Percentiles rank a stretch among this genome's conserved stretches.
These are phyloP conservation scores for Scelioninae gen. 2 DNA, from an alignment of 2,888 invertebrate species.

Conservation along the genomic window DNA sequence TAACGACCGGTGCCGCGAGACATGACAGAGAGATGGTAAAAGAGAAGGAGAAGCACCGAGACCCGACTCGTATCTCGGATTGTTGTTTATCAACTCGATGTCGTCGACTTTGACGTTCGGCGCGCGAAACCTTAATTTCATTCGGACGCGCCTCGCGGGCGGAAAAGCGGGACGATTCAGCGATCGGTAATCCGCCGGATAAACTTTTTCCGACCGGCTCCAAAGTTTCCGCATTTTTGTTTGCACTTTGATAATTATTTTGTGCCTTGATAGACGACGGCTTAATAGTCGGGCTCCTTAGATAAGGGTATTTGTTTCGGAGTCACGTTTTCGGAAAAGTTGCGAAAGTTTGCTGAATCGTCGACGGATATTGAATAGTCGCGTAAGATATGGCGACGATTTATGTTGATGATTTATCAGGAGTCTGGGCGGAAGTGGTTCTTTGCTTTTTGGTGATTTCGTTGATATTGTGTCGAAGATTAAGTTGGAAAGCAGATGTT, in stretches of 20 bases:
- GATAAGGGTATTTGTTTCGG: slow-evolving; percentile 37
- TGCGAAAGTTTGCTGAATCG: slow-evolving; percentile 16
- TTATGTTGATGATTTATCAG: too few relatives aligned
- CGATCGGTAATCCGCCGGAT: slow-evolving; percentile 12
- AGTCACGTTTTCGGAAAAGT: slow-evolving; percentile 19
- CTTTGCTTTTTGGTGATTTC: too few relatives aligned
- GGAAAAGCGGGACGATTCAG: not conserved
- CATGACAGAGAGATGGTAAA: slow-evolving; percentile 53
- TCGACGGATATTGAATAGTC: slow-evolving; percentile 16
- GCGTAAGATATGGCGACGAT: too few relatives aligned
- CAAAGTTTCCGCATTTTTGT: slow-evolving; percentile 44
- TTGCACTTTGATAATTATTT: slow-evolving; percentile 39
- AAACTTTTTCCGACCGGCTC: slow-evolving; percentile 16
- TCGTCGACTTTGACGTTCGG: slow-evolving; percentile 36
- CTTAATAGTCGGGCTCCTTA: slow-evolving; percentile 9
- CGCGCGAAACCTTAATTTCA: not conserved
- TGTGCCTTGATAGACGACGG: slow-evolving; percentile 21
- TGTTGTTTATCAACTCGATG: slow-evolving; percentile 46
- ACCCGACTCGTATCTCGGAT: slow-evolving; percentile 45
- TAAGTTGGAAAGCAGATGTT: too few relatives aligned
- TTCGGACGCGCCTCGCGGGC: not conserved
- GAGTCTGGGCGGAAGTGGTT: too few relatives aligned
- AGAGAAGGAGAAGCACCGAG: slow-evolving; percentile 52
- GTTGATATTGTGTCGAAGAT: too few relatives aligned
- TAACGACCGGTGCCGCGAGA: slow-evolving; percentile 65